Evolutionary conservation across 2,888 invertebrate genomes (phyloP), one percentile per base, ranked within the genome.

Genomic region (Masnerella sp.): DNA sequence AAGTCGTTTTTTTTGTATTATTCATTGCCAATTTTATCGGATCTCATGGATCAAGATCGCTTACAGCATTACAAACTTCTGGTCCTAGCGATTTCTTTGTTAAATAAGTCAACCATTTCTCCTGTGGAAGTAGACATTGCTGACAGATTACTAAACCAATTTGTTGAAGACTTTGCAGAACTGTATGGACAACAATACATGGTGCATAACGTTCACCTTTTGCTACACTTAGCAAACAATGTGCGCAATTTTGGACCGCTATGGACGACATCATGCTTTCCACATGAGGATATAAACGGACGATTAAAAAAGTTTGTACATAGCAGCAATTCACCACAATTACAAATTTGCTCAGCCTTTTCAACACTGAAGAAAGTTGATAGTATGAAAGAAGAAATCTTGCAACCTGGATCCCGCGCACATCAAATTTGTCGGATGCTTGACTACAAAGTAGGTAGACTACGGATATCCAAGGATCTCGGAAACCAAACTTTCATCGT

Each of bases 1-100:
- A 78, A 76, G 73, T 11, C 17, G 2, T 78, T 64, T 58, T 51
- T 78, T 9, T 62, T 77, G 8, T 47, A 74, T 32, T 80, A 77
- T 51, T 79, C 77, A 3, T 7, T 78, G 28, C 74, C 74, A 7
- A 32, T 79, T 28, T 34, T 80, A 12, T 14, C 64, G 15, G 69
- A 73, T 17, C 34, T 76, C 14, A 76, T 80, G 78, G 8, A 7
- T 5, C 7, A 40, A 3, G 43, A 58, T 15, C 77, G 73, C 54
- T 76, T 78, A 14, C 8, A 76, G 5, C 77, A 79, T 54, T 73
- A 79, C 47, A 42, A 20, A 22, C n/a, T 42, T 12, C 9, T 56
- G 2, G 20, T 38, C 36, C 7, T 45, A 65, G 77, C 52, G 4
- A 71, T 81, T 5, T 54, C 61, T 12, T 7, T 77, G 1, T 14